These are phyloP conservation scores for Nephrocerus scutellatus DNA, from an alignment of 2,888 invertebrate species.

Conservation along the genomic window DNA sequence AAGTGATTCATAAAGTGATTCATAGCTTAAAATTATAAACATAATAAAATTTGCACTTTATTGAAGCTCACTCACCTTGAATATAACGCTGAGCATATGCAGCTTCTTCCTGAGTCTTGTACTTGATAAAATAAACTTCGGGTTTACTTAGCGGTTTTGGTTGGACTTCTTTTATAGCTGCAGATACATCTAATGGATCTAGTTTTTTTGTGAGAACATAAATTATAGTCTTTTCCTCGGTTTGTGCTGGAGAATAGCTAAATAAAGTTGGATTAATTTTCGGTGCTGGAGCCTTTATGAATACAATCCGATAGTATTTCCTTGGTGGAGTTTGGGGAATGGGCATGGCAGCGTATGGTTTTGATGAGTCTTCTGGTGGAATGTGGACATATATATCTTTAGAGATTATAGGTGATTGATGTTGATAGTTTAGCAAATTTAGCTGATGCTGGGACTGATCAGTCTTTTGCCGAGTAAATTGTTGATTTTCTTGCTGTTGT, in stretches of 20 bases:
- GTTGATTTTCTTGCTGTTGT: constrained; percentile 16
- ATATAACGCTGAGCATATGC: constrained; percentile 44
- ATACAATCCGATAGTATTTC: constrained; percentile 45
- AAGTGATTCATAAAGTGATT: too few species aligned
- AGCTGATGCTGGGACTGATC: constrained; percentile 17
- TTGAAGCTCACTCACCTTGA: constrained; percentile 35
- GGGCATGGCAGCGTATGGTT: constrained; percentile 26
- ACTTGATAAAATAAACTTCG: constrained; percentile 47
- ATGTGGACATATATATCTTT: constrained; percentile 46
- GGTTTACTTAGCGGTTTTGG: constrained; percentile 43
- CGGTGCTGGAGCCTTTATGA: constrained; percentile 43
- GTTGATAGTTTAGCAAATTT: constrained; percentile 15
- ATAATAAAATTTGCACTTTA: neutral
- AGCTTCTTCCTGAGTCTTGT: constrained; percentile 46
- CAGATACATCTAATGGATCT: constrained; percentile 38
- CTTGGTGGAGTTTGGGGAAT: constrained; percentile 35
- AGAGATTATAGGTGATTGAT: constrained; percentile 31
- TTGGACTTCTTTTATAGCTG: constrained; percentile 36
- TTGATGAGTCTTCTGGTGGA: constrained; percentile 41
- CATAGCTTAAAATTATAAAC: neutral
- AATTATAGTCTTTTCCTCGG: constrained; percentile 46
- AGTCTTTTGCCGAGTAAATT: constrained; percentile 8
- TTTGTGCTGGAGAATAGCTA: constrained; percentile 34
- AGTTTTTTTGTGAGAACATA: constrained; percentile 45
- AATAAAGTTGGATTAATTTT: constrained; percentile 28